Evolutionary conservation across 2,888 invertebrate genomes (phyloP), one percentile per base, ranked within the genome.

Genomic region (Zonitis immaculata): DNA sequence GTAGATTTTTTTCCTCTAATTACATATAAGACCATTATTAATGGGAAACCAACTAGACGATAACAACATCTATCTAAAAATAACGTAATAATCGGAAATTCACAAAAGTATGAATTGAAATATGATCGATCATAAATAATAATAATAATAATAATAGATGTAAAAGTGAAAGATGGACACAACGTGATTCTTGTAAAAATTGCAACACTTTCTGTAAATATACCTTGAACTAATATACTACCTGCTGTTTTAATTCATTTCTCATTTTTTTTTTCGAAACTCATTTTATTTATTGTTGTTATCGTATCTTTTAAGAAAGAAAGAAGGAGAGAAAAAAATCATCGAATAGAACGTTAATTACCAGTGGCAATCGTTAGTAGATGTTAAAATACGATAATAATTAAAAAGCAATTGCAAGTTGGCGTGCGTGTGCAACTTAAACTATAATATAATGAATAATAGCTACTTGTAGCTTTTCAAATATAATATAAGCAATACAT

Each of bases 371-470:
- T 39, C 39, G 16, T 35, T 18, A 35, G 35, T 16, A 7, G 18
- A 39, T 18, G 11, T 39, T 12, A 16, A 9, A 39, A 20, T 35
- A 42, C 52, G 48, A 46, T 42, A 45, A 42, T 49, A 53, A 53
- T 53, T 53, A 49, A 53, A 49, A 53, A 30, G 53, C 53, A 49
- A 54, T 54, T 20, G 39, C 50, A 50, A 49, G 49, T 18, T 30
- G 28, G 45, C 54, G 46, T 54, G 54, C 54, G 39, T 39, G 39
- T 39, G n/a, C 9, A n/a, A 11, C 11, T 20, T 20, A 20, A 11
- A 35, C n/a, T n/a, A n/a, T n/a, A n/a, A n/a, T n/a, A 3, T 32
- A 32, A 32, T 14, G 14, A 32, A 14, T 14, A 32, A 32, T 32
- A 1, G 32, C 16, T 35, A 14, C 16, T 8, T 2, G 9, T 20